Conservation (phyloP, 1,140 invertebrate genomes). For the Brachionus koreanus region DNA sequence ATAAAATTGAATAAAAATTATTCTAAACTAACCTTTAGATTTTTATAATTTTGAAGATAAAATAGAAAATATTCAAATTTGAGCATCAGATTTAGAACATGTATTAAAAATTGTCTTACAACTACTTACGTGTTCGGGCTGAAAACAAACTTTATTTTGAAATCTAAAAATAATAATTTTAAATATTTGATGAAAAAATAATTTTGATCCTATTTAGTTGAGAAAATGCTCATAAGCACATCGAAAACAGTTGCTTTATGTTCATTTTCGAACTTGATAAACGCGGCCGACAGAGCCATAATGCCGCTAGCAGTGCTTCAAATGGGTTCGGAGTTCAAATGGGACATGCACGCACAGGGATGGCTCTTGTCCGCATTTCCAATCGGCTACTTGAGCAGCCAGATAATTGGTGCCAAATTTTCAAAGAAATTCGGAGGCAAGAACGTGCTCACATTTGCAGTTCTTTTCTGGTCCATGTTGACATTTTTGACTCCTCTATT, state of each 20-base stretch:
- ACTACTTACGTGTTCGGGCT: neutral
- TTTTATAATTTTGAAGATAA: too few relatives aligned
- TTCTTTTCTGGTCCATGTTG: conserved; percentile 72
- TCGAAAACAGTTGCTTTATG: conserved; percentile 42
- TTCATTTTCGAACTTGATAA: conserved; percentile 70
- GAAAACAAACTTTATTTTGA: neutral
- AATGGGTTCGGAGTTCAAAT: conserved; percentile 71
- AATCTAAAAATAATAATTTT: neutral
- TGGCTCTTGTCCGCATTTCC: conserved; percentile 76
- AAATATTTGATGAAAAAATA: neutral
- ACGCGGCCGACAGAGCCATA: conserved; percentile 73
- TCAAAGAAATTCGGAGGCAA: conserved; percentile 71
- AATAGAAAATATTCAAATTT: neutral
- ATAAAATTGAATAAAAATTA: too few relatives aligned
- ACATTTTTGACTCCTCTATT: conserved; percentile 70
- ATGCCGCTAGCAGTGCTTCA: conserved; percentile 76
- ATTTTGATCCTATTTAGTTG: neutral
- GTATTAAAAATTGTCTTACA: neutral
- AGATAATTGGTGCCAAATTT: conserved; percentile 70
- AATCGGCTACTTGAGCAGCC: conserved; percentile 74
- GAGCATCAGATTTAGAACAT: neutral
- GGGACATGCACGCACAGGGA: conserved; percentile 71
- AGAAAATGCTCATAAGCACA: conserved; percentile 40
- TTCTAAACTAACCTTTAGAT: neutral
- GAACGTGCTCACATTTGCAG: conserved; percentile 68